phyloP scores from a whole-genome alignment of 2,888 invertebrate species.

The Pyrocoelia pectoralis region DNA sequence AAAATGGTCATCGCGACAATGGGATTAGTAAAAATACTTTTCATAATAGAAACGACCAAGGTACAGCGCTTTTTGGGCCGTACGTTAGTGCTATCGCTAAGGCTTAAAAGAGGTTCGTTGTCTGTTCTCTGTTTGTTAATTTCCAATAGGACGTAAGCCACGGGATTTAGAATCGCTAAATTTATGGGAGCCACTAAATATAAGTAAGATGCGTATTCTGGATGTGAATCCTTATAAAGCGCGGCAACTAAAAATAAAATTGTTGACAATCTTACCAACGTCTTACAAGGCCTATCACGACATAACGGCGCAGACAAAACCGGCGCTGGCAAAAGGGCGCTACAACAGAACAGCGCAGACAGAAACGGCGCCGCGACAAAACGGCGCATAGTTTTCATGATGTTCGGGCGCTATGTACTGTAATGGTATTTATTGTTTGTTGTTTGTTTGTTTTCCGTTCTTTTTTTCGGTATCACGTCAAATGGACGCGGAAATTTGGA shows the following conservation, averaged over 20 bases:
- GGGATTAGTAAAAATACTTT: constrained; percentile 86
- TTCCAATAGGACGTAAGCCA: constrained; percentile 91
- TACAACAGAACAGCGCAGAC: no score
- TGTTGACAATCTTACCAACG: no score
- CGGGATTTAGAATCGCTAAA: constrained; percentile 88
- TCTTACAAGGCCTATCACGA: no score
- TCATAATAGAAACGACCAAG: constrained; percentile 59
- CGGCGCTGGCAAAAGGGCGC: no score
- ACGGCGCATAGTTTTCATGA: no score
- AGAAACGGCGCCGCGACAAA: no score
- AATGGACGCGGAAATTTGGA: no score
- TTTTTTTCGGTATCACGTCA: no score
- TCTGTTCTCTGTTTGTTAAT: constrained; percentile 65
- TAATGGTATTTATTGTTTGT: no score
- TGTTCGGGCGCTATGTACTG: no score
- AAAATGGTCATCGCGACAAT: constrained; percentile 92
- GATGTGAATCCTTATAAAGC: constrained; percentile 84
- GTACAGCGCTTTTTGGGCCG: constrained; percentile 50
- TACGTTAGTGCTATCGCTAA: background rate
- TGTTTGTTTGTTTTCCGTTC: no score
- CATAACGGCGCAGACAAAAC: no score
- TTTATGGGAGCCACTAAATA: constrained; percentile 96
- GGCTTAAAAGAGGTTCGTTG: constrained; percentile 37
- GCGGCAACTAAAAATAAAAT: constrained; percentile 75
- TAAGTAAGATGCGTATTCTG: constrained; percentile 88